Evolutionary conservation across 2,888 invertebrate genomes (phyloP).

Genomic region (Trichopria drosophilae): DNA sequence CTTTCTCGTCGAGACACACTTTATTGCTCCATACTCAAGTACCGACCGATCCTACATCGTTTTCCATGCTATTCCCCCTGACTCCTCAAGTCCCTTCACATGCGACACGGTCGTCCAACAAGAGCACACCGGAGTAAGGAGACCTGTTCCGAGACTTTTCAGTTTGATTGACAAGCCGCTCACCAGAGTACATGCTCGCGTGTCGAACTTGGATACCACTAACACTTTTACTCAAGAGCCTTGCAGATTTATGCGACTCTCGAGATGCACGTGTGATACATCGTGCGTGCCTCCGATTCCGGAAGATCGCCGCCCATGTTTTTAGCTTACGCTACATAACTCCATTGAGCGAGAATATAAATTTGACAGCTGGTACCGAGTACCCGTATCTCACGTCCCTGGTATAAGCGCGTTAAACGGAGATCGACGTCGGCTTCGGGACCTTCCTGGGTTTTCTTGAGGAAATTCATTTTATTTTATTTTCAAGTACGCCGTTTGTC

Average conservation of each 20-base stretch:
- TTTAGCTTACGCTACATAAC: conserved; percentile 4
- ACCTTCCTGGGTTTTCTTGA: too few species aligned
- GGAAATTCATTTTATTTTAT: too few species aligned
- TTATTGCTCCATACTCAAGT: conserved; percentile 50
- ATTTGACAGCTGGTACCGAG: conserved; percentile 7
- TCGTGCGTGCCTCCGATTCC: conserved; percentile 5
- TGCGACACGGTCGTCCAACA: conserved; percentile 25
- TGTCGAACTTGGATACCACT: too few species aligned
- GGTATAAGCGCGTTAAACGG: too few species aligned
- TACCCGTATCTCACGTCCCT: neutral
- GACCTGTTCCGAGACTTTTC: conserved; percentile 27
- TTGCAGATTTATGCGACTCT: too few species aligned
- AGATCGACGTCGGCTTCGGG: too few species aligned
- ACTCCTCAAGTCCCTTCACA: conserved; percentile 20
- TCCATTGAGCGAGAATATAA: conserved; percentile 9
- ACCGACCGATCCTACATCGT: conserved; percentile 35
- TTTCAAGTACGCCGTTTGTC: too few species aligned
- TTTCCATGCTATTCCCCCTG: conserved; percentile 20
- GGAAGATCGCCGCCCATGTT: conserved; percentile 17
- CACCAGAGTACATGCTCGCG: too few species aligned
- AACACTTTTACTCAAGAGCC: too few species aligned
- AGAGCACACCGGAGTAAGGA: conserved; percentile 20
- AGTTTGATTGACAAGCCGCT: conserved; percentile 28
- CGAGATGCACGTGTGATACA: too few species aligned
- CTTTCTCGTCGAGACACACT: conserved; percentile 54